Evolutionary conservation across 2,113 vertebrate genomes (phyloP).

Genomic region (Pica pica): DNA sequence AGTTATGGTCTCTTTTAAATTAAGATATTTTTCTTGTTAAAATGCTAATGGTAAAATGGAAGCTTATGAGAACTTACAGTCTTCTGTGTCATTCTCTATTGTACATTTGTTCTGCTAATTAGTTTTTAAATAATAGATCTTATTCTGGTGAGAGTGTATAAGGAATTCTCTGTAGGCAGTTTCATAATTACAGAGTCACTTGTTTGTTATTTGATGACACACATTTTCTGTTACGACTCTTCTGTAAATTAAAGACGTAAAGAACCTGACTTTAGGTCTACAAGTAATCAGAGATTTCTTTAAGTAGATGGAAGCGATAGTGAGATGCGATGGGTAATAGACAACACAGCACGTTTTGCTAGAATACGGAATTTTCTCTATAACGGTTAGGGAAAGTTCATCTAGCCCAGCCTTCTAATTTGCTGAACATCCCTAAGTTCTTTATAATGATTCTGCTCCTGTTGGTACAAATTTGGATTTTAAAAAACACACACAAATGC

Average conservation of each 20-base stretch:
- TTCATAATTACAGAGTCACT: conserved; percentile 27
- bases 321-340: not conserved
- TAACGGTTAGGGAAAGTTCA: not conserved
- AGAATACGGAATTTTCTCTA: not conserved
- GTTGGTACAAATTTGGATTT: not conserved
- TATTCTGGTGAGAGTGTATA: not conserved
- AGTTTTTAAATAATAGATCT: not conserved
- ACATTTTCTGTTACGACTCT: not conserved
- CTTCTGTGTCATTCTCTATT: not conserved
- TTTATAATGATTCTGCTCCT: not conserved
- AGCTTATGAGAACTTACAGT: not conserved
- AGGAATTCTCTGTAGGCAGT: not conserved
- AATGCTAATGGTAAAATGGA: not conserved
- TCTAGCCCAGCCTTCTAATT: not conserved
- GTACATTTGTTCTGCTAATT: not conserved
- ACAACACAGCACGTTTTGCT: not conserved
- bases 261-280: not conserved
- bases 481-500: not conserved
- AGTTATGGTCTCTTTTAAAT: not conserved
- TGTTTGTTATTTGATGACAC: not conserved
- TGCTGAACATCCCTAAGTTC: not conserved
- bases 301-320: not conserved
- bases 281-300: not conserved
- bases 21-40: not conserved
- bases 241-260: not conserved